Evolutionary conservation across 2,113 vertebrate genomes (phyloP).

Genomic region (Meriones unguiculatus): DNA sequence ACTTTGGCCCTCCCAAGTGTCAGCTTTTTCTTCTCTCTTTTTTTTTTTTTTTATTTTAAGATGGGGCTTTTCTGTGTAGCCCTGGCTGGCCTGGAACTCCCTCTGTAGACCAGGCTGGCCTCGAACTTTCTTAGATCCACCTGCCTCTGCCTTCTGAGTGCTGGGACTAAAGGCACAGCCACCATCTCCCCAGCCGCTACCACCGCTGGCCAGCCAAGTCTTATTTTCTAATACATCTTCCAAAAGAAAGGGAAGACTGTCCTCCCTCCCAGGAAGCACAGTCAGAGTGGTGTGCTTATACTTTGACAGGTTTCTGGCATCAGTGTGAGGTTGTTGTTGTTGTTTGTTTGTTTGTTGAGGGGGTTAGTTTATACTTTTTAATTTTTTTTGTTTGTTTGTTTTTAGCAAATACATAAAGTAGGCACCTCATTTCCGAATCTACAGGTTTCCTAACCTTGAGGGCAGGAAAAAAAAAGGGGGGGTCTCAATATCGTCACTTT

Average conservation of each 20-base stretch:
- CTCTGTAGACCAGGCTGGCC: not conserved
- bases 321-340: not conserved
- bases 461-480: not conserved
- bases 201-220: not conserved
- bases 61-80: not conserved
- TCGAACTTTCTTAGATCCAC: not conserved
- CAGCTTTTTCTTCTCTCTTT: not conserved
- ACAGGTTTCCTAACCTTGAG: not conserved
- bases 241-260: constrained; percentile 14
- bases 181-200: not conserved
- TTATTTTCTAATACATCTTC: not conserved
- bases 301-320: constrained; percentile 45
- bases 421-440: not conserved
- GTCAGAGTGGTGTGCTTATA: constrained; percentile 22
- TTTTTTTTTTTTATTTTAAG: not conserved
- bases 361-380: not conserved
- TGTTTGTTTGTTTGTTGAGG: not conserved
- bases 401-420: constrained; percentile 36
- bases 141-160: not conserved
- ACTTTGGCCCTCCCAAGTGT: constrained; percentile 4
- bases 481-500: not conserved
- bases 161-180: not conserved
- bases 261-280: not conserved
- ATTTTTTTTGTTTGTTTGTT: not conserved
- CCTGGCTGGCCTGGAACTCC: not conserved